Conservation (phyloP, 2,113 vertebrate genomes). For the Scartelaos histophorus region DNA sequence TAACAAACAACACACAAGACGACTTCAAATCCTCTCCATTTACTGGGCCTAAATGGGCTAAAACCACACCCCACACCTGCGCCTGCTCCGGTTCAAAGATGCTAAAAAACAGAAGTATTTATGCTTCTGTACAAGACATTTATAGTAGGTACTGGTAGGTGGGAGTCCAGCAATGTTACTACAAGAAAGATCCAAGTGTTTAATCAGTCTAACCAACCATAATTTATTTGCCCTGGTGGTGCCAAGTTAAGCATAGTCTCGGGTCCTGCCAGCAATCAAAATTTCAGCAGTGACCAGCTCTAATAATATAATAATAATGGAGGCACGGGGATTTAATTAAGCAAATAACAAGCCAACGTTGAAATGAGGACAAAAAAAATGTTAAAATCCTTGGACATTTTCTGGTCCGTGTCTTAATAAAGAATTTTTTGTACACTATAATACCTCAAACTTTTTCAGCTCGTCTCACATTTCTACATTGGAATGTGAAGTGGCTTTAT, state of each 20-base stretch:
- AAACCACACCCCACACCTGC: constrained; percentile 20
- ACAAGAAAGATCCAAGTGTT: background rate
- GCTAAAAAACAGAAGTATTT: background rate
- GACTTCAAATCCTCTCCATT: background rate
- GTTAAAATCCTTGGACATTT: too few species aligned
- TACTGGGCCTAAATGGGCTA: background rate
- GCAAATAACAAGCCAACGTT: too few species aligned
- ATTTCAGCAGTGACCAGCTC: background rate
- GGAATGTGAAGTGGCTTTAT: too few species aligned
- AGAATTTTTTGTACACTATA: too few species aligned
- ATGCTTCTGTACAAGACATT: background rate
- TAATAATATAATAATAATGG: too few species aligned
- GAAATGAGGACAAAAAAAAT: too few species aligned
- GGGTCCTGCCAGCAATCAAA: background rate
- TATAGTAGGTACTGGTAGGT: background rate
- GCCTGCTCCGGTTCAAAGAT: constrained; percentile 4
- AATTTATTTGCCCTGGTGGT: too few species aligned
- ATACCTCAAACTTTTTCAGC: too few species aligned
- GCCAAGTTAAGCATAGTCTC: too few species aligned
- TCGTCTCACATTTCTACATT: too few species aligned
- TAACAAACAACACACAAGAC: constrained; percentile 36
- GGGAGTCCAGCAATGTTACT: background rate
- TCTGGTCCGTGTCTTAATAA: too few species aligned
- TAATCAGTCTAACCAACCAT: background rate
- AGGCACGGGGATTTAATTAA: too few species aligned